Conservation (phyloP, 2,797 vertebrate genomes). For the Gallinago solitaria region DNA sequence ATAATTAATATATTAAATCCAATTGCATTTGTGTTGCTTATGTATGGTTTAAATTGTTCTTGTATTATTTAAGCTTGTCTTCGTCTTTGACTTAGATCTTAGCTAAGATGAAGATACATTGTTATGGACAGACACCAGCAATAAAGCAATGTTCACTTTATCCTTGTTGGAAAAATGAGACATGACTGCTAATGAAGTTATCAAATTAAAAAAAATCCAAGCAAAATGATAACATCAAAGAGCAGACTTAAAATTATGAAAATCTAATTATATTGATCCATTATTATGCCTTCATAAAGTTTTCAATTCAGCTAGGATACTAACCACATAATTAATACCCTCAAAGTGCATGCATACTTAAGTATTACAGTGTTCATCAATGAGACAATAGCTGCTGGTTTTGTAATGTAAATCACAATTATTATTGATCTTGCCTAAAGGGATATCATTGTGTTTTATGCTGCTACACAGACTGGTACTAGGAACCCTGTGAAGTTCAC, state of each 20-base stretch:
- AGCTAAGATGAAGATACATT: not conserved
- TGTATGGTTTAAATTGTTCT: not conserved
- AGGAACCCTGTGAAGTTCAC: not conserved
- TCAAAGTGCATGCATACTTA: not conserved
- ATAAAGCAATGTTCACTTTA: not conserved
- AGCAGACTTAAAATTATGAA: not conserved
- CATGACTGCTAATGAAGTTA: not conserved
- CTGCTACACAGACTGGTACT: fast-evolving
- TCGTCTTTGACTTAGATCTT: not conserved
- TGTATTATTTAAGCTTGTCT: not conserved
- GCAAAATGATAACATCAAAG: not conserved
- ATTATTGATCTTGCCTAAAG: not conserved
- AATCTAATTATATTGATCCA: not conserved
- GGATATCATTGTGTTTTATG: not conserved
- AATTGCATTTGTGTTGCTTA: not conserved
- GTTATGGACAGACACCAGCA: not conserved
- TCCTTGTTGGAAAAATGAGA: not conserved
- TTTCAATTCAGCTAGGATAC: not conserved
- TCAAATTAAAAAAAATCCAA: not conserved
- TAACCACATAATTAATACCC: not conserved
- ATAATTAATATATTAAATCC: not conserved
- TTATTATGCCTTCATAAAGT: not conserved
- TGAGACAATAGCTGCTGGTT: not conserved
- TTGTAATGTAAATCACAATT: not conserved
- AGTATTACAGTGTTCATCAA: not conserved